Conservation (phyloP, 2,113 vertebrate genomes). For the rat (Rattus norvegicus) region DNA sequence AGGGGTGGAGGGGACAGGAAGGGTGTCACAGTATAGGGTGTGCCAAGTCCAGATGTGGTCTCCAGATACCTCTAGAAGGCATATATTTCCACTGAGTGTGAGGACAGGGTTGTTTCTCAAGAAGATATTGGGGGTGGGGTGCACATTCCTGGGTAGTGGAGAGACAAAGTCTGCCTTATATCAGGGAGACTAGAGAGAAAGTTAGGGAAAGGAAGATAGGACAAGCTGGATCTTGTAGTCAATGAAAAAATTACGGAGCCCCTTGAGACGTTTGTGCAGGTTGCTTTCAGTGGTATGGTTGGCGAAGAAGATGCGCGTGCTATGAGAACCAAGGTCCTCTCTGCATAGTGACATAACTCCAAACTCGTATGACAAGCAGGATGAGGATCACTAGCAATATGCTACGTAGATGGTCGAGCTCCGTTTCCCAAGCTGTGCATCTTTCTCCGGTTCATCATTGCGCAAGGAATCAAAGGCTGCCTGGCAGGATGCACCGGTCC, state of each 20-base stretch:
- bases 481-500: conserved; percentile 60
- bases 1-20: not conserved
- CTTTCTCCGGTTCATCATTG: conserved; percentile 15
- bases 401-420: not conserved
- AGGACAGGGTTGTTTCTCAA: conserved; percentile 26
- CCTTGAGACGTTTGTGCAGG: not conserved
- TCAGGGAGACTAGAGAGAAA: not conserved
- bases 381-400: not conserved
- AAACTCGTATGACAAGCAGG: not conserved
- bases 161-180: not conserved
- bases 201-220: too few species aligned
- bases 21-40: not conserved
- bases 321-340: not conserved
- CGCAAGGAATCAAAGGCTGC: conserved; percentile 54
- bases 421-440: not conserved
- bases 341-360: not conserved
- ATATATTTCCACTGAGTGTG: not conserved
- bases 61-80: not conserved
- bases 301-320: not conserved
- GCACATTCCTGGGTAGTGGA: not conserved
- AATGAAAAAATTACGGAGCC: not conserved
- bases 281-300: not conserved
- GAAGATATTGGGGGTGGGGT: not conserved
- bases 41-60: not conserved
- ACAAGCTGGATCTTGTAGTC: not conserved